Base-by-base conservation (phyloP, 2,888 invertebrate species). In the Steinernema carpocapsae region DNA sequence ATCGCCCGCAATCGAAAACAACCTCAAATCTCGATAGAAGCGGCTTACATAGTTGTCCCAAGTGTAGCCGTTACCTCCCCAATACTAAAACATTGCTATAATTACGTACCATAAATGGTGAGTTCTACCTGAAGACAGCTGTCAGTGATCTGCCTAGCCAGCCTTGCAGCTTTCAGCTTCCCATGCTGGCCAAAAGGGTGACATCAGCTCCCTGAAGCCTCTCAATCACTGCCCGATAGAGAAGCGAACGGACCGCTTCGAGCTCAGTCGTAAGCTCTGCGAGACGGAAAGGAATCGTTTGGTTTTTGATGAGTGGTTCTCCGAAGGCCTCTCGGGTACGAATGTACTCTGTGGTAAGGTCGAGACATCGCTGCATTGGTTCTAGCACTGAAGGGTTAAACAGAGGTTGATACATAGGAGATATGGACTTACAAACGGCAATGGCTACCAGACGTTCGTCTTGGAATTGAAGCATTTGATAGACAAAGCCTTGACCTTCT, bases 401-500 rank as follows among this genome's bases (percentile, higher is more conserved):
- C n/a, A n/a, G n/a, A n/a, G n/a, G n/a, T n/a, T n/a, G n/a, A n/a
- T n/a, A n/a, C n/a, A n/a, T n/a, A n/a, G n/a, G n/a, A 72, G n/a
- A 37, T 45, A 45, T 42, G 24, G 24, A 74, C 82, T 77, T 48
- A 82, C 82, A 79, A 51, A 84, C 84, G 26, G 85, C 85, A 7
- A 79, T 80, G 19, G 82, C 89, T 52, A 87, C 89, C 71, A 91
- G 78, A 42, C 91, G 84, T 80, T 91, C 91, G 78, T 90, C 89
- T 84, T 91, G 91, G 80, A 91, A 91, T 87, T 91, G 90, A 46
- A 89, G 76, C 91, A 91, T 91, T 87, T 91, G 91, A 78, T 91
- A 91, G 0, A 88, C 87, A 82, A 86, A 91, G 1, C 91, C 91
- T 81, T 86, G 83, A 0, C 90, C 90, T 76, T 88, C 83, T 14